A percentile compares a stretch with the other conserved stretches of the same genome.
These are phyloP conservation scores for Nettapus auritus DNA, from an alignment of 2,113 vertebrate genomes.

Conservation along the genomic window DNA sequence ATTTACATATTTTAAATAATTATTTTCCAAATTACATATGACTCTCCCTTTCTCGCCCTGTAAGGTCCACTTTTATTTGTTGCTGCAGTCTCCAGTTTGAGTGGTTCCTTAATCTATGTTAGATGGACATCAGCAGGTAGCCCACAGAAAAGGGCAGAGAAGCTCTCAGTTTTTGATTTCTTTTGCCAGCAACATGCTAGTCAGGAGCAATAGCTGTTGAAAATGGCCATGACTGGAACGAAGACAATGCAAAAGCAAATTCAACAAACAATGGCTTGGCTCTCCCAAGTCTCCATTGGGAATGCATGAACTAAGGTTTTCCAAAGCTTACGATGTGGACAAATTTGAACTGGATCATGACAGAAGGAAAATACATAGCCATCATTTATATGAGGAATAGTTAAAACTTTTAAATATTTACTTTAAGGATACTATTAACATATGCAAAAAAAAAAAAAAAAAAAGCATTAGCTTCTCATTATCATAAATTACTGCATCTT, in stretches of 20 bases:
- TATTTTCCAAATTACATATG: not conserved
- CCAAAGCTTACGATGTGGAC: not conserved
- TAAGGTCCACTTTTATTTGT: not conserved
- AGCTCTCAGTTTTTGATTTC: not conserved
- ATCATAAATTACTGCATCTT: not conserved
- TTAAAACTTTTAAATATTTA: not conserved
- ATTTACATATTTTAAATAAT: not conserved
- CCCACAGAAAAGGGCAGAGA: not conserved
- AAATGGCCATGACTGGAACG: not conserved
- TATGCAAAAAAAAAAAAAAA: not conserved
- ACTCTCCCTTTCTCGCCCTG: not conserved
- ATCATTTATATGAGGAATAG: fast-evolving
- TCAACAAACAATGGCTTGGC: not conserved
- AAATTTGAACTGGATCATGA: not conserved
- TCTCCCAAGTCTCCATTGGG: not conserved
- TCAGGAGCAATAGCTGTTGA: not conserved
- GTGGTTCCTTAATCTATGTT: fast-evolving
- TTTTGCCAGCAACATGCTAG: not conserved
- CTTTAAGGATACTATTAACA: not conserved
- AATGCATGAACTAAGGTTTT: not conserved
- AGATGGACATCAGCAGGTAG: not conserved
- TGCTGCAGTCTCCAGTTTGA: not conserved
- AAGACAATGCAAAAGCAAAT: not conserved
- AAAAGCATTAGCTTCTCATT: not conserved
- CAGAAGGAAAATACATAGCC: not conserved